These are phyloP conservation scores for Ceramica pisi DNA, from an alignment of 2,888 invertebrate species.

Conservation along the genomic window DNA sequence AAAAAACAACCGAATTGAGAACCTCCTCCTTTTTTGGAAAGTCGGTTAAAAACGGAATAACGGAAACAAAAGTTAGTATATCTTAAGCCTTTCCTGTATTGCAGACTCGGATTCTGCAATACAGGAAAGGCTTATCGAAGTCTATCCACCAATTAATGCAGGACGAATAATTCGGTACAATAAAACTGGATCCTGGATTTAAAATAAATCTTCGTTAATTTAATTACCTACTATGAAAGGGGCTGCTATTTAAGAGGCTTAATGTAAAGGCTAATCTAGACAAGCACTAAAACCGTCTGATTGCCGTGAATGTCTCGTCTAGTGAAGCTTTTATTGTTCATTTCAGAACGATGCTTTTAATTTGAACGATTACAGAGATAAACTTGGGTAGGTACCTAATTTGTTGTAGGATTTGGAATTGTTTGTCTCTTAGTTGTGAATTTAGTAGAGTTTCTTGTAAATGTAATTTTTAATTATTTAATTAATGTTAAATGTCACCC, in stretches of 20 bases:
- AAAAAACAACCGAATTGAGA: too few relatives aligned
- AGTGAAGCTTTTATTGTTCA: slow-evolving; percentile 38
- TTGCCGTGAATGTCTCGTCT: slow-evolving; percentile 38
- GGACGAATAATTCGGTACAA: slow-evolving; percentile 29
- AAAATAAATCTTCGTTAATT: slow-evolving; percentile 31
- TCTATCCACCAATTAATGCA: neutral
- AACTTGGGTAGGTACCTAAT: neutral
- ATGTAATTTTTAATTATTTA: too few relatives aligned
- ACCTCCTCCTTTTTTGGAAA: too few relatives aligned
- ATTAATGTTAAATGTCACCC: too few relatives aligned
- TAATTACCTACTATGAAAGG: slow-evolving; percentile 45
- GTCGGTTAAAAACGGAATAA: too few relatives aligned
- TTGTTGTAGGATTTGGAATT: neutral
- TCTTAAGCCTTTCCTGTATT: too few relatives aligned
- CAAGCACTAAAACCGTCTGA: slow-evolving; percentile 58
- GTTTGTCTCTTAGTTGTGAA: too few relatives aligned
- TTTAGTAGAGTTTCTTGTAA: too few relatives aligned
- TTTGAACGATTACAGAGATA: slow-evolving; percentile 27
- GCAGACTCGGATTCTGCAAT: too few relatives aligned
- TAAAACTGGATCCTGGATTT: slow-evolving; percentile 26
- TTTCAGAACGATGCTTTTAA: slow-evolving; percentile 10
- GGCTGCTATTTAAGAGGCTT: slow-evolving; percentile 45
- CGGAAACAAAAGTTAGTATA: too few relatives aligned
- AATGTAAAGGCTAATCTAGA: slow-evolving; percentile 44
- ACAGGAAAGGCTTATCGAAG: neutral